phyloP scores from a whole-genome alignment of 1,140 invertebrate genomes.

The Belonocnema kinseyi region DNA sequence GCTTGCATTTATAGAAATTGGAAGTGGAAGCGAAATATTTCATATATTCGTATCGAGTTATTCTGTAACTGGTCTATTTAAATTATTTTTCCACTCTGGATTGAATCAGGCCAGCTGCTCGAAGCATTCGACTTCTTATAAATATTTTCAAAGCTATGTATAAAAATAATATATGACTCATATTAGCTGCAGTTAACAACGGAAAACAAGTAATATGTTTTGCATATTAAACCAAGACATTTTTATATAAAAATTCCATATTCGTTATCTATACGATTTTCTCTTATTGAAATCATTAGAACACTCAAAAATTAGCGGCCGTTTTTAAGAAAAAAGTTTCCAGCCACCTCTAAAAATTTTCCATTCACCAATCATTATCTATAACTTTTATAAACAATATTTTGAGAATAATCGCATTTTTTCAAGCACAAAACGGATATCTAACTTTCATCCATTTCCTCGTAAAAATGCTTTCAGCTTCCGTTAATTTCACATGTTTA shows the following conservation, averaged over 20 bases:
- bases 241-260: conserved; percentile 7
- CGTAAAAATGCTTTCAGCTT: conserved; percentile 28
- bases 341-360: no score
- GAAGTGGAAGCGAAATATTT: conserved; percentile 1
- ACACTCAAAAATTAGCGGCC: neutral
- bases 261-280: no score
- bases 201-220: no score
- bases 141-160: neutral
- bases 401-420: neutral
- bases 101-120: conserved; percentile 20
- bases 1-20: conserved; percentile 15
- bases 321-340: neutral
- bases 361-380: no score
- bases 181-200: neutral
- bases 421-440: neutral
- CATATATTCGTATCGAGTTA: conserved; percentile 18
- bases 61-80: conserved; percentile 14
- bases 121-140: neutral
- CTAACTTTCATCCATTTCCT: neutral
- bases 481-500: conserved; percentile 27
- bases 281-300: no score
- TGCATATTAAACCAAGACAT: neutral
- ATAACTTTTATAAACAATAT: neutral
- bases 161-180: conserved; percentile 29
- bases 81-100: conserved; percentile 12